These are phyloP conservation scores for Arothron firmamentum DNA, from an alignment of 2,113 vertebrate species.

Conservation along the genomic window DNA sequence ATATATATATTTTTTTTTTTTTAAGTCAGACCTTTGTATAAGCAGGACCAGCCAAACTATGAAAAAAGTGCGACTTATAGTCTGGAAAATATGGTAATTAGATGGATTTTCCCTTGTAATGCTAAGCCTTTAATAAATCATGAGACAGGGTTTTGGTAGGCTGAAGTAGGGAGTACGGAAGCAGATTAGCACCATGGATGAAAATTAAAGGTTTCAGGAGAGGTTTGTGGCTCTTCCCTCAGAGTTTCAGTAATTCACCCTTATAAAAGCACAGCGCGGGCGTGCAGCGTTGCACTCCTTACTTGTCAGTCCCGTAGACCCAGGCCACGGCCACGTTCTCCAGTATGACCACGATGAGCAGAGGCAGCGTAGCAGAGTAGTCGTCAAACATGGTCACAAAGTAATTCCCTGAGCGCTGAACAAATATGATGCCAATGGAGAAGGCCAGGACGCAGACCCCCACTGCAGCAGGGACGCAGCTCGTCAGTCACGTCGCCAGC, in stretches of 20 bases:
- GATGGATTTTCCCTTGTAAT: too few species aligned
- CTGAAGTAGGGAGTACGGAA: too few species aligned
- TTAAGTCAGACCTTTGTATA: too few species aligned
- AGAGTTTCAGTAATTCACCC: background rate
- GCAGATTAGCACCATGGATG: too few species aligned
- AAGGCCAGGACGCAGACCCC: conserved; percentile 88
- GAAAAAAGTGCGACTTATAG: too few species aligned
- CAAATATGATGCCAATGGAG: conserved; percentile 89
- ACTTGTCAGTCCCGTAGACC: conserved; percentile 95
- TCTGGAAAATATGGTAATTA: too few species aligned
- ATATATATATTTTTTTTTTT: too few species aligned
- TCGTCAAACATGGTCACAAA: conserved; percentile 98
- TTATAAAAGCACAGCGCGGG: background rate
- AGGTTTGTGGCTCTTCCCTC: too few species aligned
- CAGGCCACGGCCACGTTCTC: conserved; percentile 90
- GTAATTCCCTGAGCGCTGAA: conserved; percentile 96
- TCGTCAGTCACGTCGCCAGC: background rate
- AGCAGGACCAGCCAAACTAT: too few species aligned
- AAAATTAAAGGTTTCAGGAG: too few species aligned
- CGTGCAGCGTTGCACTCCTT: conserved; percentile 44
- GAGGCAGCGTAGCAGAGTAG: conserved; percentile 92
- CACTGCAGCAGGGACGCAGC: conserved; percentile 72
- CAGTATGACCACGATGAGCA: conserved; percentile 91
- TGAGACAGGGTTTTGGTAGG: too few species aligned
- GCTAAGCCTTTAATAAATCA: too few species aligned